Evolutionary conservation across 2,888 invertebrate species (phyloP).

Genomic region (Acleris literana): DNA sequence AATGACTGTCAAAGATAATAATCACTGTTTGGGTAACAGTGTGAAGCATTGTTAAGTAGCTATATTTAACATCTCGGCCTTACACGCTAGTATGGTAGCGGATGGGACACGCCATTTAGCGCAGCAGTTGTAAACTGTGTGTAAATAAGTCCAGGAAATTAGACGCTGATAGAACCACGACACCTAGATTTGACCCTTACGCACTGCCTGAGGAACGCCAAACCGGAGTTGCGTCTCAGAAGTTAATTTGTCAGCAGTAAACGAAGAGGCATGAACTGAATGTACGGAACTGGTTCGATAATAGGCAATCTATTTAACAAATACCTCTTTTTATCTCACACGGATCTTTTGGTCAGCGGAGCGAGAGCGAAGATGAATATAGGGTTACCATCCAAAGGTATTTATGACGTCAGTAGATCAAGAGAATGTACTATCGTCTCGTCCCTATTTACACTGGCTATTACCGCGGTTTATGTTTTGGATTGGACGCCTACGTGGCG

Average conservation of each 20-base stretch:
- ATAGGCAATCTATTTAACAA: slow-evolving; percentile 27
- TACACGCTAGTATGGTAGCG: background rate
- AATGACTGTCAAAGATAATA: too few species aligned
- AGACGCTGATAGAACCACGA: slow-evolving; percentile 23
- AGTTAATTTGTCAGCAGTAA: slow-evolving; percentile 30
- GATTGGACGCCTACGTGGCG: slow-evolving; percentile 26
- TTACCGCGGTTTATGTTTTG: slow-evolving; percentile 25
- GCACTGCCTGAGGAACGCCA: slow-evolving; percentile 23
- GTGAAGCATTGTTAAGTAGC: too few species aligned
- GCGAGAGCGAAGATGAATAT: slow-evolving; percentile 13
- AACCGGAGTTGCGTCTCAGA: slow-evolving; percentile 30
- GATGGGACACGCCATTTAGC: background rate
- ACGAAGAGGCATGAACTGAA: slow-evolving; percentile 22
- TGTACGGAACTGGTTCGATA: slow-evolving; percentile 31
- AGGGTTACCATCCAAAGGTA: slow-evolving; percentile 22
- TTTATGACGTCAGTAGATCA: slow-evolving; percentile 12
- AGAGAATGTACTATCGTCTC: slow-evolving; percentile 11
- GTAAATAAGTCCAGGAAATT: slow-evolving; percentile 18
- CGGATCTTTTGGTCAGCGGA: slow-evolving; percentile 26
- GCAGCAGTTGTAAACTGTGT: slow-evolving; percentile 19
- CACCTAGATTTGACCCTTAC: slow-evolving; percentile 27
- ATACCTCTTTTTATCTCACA: slow-evolving; percentile 32
- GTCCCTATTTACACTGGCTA: slow-evolving; percentile 20
- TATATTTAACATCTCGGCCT: too few species aligned
- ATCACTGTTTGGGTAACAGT: too few species aligned